A percentile compares a stretch with the other conserved stretches of the same genome.
Conservation (phyloP, 1,140 invertebrate species). For the Antheraea pernyi region DNA sequence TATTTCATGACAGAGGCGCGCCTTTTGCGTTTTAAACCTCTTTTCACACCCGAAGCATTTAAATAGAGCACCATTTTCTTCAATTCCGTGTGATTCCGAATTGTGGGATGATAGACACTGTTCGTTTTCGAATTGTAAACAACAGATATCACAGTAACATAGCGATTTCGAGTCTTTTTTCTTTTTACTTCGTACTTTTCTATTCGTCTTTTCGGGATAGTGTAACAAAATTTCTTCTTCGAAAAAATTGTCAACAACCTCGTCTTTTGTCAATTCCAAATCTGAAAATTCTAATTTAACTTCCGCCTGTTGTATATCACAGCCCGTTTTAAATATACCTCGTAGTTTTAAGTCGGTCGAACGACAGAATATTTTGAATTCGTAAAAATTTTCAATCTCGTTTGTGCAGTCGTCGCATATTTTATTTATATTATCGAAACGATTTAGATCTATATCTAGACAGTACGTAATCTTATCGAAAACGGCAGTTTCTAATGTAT, state of each 20-base stretch:
- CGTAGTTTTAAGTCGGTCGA: conserved; percentile 45
- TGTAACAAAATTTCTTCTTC: neutral
- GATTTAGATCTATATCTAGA: conserved; percentile 45
- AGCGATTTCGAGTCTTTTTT: conserved; percentile 40
- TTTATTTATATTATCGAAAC: conserved; percentile 34
- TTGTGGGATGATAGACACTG: conserved; percentile 48
- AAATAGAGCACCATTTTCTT: conserved; percentile 38
- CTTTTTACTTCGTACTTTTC: conserved; percentile 34
- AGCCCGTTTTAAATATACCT: conserved; percentile 33
- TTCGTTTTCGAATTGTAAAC: conserved; percentile 38
- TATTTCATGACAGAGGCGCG: conserved; percentile 49
- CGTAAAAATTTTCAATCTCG: conserved; percentile 47
- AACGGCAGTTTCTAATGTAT: conserved; percentile 14
- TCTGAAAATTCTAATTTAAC: conserved; percentile 27
- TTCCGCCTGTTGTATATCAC: conserved; percentile 21
- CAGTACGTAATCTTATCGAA: conserved; percentile 50
- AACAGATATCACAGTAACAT: conserved; percentile 59
- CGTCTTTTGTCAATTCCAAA: conserved; percentile 15
- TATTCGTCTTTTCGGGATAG: conserved; percentile 15
- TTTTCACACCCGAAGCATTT: conserved; percentile 69
- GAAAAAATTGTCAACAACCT: conserved; percentile 14
- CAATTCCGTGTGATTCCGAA: conserved; percentile 48
- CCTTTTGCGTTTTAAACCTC: conserved; percentile 47
- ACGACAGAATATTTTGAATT: conserved; percentile 50
- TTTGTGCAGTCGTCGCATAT: conserved; percentile 44